Conservation (phyloP, 1,140 invertebrate species). For the Aphaenogaster ashmeadi region DNA sequence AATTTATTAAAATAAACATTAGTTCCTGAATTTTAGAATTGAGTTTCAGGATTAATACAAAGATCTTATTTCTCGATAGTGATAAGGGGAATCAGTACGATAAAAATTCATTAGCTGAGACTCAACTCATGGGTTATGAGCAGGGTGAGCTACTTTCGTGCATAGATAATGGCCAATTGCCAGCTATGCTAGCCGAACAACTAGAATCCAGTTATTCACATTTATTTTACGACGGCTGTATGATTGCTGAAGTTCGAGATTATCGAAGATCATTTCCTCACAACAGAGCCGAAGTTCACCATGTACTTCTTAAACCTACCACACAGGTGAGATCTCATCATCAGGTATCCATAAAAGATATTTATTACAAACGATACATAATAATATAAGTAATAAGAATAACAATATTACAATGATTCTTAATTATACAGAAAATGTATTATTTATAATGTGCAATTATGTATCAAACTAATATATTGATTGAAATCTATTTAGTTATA, state of each 20-base stretch:
- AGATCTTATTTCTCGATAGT: conserved; percentile 74
- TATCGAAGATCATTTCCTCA: conserved; percentile 92
- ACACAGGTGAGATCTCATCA: conserved; percentile 90
- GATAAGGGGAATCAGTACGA: conserved; percentile 85
- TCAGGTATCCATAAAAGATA: background rate
- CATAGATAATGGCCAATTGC: conserved; percentile 95
- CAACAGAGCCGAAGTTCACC: conserved; percentile 90
- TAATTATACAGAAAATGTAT: background rate
- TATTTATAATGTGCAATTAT: background rate
- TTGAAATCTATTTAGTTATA: background rate
- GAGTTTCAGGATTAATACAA: conserved; percentile 33
- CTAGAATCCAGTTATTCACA: conserved; percentile 93
- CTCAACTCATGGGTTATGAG: conserved; percentile 92
- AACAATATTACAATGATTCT: background rate
- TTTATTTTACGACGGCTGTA: conserved; percentile 96
- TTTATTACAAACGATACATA: background rate
- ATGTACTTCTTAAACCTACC: conserved; percentile 95
- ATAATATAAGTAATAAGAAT: background rate
- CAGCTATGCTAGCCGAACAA: conserved; percentile 94
- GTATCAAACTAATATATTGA: background rate
- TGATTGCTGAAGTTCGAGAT: conserved; percentile 96
- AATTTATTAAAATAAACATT: conserved; percentile 23
- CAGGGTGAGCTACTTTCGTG: conserved; percentile 92
- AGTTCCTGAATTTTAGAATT: conserved; percentile 28
- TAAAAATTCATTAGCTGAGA: conserved; percentile 90